These are phyloP conservation scores for Drosophila mauritiana DNA, from an alignment of 1,140 invertebrate species.

Conservation along the genomic window DNA sequence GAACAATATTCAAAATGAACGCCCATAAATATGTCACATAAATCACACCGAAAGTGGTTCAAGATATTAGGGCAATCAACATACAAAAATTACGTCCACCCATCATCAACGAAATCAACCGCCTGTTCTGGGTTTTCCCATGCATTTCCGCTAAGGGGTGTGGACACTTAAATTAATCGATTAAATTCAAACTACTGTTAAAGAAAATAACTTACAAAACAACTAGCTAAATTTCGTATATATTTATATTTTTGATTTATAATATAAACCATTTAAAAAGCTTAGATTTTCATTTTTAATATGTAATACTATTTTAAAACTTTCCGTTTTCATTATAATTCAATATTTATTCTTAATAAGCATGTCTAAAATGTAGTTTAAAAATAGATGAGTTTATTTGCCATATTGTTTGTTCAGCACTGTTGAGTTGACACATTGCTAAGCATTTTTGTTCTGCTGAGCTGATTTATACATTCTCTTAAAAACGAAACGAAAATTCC, in stretches of 20 bases:
- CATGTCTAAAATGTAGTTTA: not conserved
- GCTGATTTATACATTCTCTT: not conserved
- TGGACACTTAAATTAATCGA: not conserved
- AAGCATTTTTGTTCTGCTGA: not conserved
- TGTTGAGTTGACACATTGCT: not conserved
- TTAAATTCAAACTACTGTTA: not conserved
- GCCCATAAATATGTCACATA: conserved; percentile 69
- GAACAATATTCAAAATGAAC: conserved; percentile 49
- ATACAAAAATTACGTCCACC: conserved; percentile 3
- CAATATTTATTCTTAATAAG: too few relatives aligned
- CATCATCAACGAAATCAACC: not conserved
- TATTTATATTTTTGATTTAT: too few relatives aligned
- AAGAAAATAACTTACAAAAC: not conserved
- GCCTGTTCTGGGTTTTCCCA: conserved; percentile 4
- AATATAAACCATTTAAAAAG: too few relatives aligned
- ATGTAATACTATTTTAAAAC: too few relatives aligned
- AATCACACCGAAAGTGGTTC: conserved; percentile 59
- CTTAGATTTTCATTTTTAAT: too few relatives aligned
- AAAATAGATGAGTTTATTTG: not conserved
- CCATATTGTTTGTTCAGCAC: too few relatives aligned
- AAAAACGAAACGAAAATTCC: conserved; percentile 38
- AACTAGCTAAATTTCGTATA: not conserved
- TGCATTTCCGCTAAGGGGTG: not conserved
- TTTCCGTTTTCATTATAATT: too few relatives aligned
- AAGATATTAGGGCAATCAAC: conserved; percentile 36